Base-by-base conservation (phyloP, 2,888 invertebrate genomes). In the Cotesia congregata region DNA sequence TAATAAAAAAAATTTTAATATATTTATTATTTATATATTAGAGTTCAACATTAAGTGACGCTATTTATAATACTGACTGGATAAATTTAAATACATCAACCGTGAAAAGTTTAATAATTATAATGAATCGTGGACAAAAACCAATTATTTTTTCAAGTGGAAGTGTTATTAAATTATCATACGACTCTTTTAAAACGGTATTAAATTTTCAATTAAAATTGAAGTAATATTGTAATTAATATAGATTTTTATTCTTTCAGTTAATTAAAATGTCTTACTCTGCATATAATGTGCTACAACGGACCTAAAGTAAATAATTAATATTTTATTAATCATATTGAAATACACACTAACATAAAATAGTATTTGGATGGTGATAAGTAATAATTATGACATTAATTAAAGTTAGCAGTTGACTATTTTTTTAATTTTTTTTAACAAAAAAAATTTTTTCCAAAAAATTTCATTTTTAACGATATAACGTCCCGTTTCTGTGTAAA, bases 31-130 rank as follows among this genome's bases (percentile, higher is more conserved):
- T n/a, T 15, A 12, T n/a, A 17, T n/a, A 38, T 65, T 65, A 65
- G 65, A 65, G 65, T 30, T 30, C 12, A 38, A 65, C 65, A 12
- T 12, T 65, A 12, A 65, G 65, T 65, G 65, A 65, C 30, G 78
- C 80, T 6, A 77, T 79, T 2, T 80, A 80, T 64, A 62, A 74
- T 0, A 77, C 76, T 68, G 76, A 80, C 7, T 80, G 80, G 80
- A 65, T 59, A 12, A 59, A 30, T 20, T 72, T 80, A 12, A 59
- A 78, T 30, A 7, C 15, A 15, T 73, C 73, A 39, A 78, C 73
- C 12, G 61, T 70, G 5, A 78, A 70, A 40, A 75, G 76, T 76
- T 72, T 79, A 39, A 71, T 73, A 17, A 77, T 79, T 5, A 77
- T 80, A 65, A 79, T 80, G 80, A 61, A 62, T 41, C 75, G 80